These are phyloP conservation scores for Anthopleura xanthogrammica DNA, from an alignment of 92 coral and sea anemone species.

Conservation along the genomic window DNA sequence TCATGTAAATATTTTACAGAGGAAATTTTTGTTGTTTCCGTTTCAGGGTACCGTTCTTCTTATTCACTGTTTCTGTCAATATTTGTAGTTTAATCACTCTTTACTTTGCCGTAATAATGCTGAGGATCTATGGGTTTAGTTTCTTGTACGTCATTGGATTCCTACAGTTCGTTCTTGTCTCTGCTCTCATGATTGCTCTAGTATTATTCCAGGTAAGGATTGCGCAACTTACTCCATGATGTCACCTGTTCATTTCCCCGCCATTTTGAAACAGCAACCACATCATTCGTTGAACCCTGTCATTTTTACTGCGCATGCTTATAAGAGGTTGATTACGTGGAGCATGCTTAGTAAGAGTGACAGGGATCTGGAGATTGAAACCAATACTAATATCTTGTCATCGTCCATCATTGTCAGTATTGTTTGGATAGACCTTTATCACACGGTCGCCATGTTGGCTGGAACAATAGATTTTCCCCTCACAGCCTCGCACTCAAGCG, in stretches of 20 bases:
- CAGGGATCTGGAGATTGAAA: too few relatives aligned
- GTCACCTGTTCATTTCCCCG: not conserved
- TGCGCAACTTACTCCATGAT: not conserved
- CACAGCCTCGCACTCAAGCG: too few relatives aligned
- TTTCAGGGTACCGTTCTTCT: constrained; percentile 79
- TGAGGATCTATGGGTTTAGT: constrained; percentile 73
- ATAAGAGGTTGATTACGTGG: too few relatives aligned
- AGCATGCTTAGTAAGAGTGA: too few relatives aligned
- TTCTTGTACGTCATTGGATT: constrained; percentile 64
- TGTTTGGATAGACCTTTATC: too few relatives aligned
- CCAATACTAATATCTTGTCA: too few relatives aligned
- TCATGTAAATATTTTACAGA: not conserved
- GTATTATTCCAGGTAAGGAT: constrained; percentile 71
- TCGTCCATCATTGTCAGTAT: too few relatives aligned
- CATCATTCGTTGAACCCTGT: too few relatives aligned
- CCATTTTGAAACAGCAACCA: not conserved
- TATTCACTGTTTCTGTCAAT: constrained; percentile 66
- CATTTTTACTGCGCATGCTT: too few relatives aligned
- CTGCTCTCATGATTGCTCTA: constrained; percentile 63
- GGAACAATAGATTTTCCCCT: too few relatives aligned
- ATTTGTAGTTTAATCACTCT: constrained; percentile 62
- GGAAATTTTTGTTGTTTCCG: not conserved
- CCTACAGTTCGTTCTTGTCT: constrained; percentile 70
- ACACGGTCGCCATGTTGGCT: too few relatives aligned
- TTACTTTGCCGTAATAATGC: constrained; percentile 72